Evolutionary conservation across 2,888 invertebrate species (phyloP).

Genomic region (Meghimatium bilineatum): DNA sequence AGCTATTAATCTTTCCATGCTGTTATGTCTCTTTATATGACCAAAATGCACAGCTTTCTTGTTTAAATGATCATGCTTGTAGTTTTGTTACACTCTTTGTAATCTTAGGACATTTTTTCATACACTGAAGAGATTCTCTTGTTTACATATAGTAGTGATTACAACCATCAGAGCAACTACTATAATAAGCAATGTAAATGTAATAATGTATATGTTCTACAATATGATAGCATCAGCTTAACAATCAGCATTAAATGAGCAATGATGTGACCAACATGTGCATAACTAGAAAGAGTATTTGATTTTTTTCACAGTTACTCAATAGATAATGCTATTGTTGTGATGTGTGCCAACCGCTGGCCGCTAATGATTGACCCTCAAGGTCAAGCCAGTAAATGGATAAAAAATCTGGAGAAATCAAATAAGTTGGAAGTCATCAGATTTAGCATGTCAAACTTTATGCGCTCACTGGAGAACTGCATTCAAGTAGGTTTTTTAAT

Average conservation of each 20-base stretch:
- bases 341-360: constrained; percentile 75
- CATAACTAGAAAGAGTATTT: background rate
- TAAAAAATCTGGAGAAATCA: constrained; percentile 92
- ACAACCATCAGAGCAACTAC: background rate
- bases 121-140: background rate
- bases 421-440: constrained; percentile 89
- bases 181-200: background rate
- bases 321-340: constrained; percentile 76
- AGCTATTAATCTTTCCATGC: too few relatives aligned
- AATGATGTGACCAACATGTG: background rate
- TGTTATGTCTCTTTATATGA: too few relatives aligned
- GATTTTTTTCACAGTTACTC: constrained; percentile 69
- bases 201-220: background rate
- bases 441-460: constrained; percentile 88
- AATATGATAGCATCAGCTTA: background rate
- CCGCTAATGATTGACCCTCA: constrained; percentile 78
- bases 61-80: background rate
- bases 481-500: constrained; percentile 80
- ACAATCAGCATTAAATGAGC: background rate
- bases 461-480: constrained; percentile 86
- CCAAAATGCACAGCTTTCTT: too few relatives aligned
- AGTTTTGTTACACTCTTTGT: background rate
- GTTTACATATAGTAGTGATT: background rate
- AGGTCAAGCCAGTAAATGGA: constrained; percentile 95
- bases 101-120: background rate